Evolutionary conservation across 2,113 vertebrate species (phyloP).

Genomic region (Poeciliopsis prolifica): DNA sequence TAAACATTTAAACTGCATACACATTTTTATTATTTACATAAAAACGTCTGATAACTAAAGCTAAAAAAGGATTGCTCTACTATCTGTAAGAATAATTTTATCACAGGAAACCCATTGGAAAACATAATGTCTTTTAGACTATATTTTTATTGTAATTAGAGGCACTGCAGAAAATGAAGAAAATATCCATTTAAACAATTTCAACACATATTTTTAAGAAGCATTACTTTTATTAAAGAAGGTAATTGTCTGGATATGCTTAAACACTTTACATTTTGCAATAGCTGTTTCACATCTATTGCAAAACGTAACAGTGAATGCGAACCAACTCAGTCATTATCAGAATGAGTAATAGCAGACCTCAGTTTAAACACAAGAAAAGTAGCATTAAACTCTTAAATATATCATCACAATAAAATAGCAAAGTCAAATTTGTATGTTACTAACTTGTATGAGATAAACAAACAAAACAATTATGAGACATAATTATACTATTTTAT

Average conservation of each 20-base stretch:
- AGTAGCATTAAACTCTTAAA: not conserved
- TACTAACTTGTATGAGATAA: not conserved
- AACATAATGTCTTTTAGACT: too few relatives aligned
- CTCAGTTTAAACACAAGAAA: not conserved
- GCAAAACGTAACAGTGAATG: not conserved
- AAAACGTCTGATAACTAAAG: too few relatives aligned
- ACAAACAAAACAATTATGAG: not conserved
- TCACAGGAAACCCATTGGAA: too few relatives aligned
- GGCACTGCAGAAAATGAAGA: not conserved
- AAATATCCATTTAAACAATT: not conserved
- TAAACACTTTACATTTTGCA: not conserved
- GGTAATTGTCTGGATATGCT: not conserved
- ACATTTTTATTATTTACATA: too few relatives aligned
- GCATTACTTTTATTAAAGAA: not conserved
- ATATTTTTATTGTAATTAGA: too few relatives aligned
- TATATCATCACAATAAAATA: not conserved
- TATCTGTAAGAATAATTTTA: too few relatives aligned
- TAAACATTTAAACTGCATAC: too few relatives aligned
- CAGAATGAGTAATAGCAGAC: not conserved
- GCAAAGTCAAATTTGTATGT: not conserved
- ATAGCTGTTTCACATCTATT: not conserved
- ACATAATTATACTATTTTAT: not conserved
- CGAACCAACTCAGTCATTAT: not conserved
- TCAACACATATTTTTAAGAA: not conserved
- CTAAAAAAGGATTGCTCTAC: too few relatives aligned